Percentiles rank a stretch among this genome's conserved stretches.
These are phyloP conservation scores for Leptinotarsa rubiginosa DNA, from an alignment of 2,888 invertebrate species.

Conservation along the genomic window DNA sequence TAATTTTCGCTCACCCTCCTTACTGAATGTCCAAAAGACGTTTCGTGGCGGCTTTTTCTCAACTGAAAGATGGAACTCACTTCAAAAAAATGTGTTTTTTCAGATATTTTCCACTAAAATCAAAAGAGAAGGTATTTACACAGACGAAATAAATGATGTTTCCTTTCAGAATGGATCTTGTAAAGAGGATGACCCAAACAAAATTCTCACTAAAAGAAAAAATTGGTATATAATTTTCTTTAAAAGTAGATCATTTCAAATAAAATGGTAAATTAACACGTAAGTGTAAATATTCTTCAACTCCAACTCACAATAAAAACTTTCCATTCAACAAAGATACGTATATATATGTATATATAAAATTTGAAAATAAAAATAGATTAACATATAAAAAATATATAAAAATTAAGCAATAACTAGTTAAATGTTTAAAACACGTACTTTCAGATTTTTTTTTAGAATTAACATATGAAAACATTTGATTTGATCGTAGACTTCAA, in stretches of 20 bases:
- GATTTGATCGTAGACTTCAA: conserved; percentile 39
- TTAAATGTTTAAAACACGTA: conserved; percentile 41
- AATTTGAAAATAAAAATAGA: conserved; percentile 56
- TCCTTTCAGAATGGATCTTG: conserved; percentile 13
- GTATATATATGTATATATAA: conserved; percentile 54
- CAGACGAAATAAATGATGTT: conserved; percentile 1
- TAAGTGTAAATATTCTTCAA: conserved; percentile 30
- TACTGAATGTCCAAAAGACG: conserved; percentile 10
- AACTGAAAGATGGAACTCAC: not conserved
- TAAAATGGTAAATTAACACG: conserved; percentile 35
- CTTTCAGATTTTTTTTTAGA: conserved; percentile 39
- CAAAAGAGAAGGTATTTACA: conserved; percentile 20
- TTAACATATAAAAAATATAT: conserved; percentile 59
- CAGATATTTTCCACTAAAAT: conserved; percentile 13
- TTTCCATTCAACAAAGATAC: conserved; percentile 54
- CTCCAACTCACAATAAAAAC: conserved; percentile 41
- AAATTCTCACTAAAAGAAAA: conserved; percentile 14
- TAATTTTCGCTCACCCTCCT: conserved; percentile 22
- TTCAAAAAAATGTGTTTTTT: not conserved
- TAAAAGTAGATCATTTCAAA: conserved; percentile 4
- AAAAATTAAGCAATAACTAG: conserved; percentile 52
- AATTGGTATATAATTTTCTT: conserved; percentile 18
- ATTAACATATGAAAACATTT: conserved; percentile 43
- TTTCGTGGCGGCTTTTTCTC: not conserved
- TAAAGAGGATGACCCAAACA: conserved; percentile 23